phyloP scores from a whole-genome alignment of 2,113 vertebrate species.

The Callaeas wilsoni region DNA sequence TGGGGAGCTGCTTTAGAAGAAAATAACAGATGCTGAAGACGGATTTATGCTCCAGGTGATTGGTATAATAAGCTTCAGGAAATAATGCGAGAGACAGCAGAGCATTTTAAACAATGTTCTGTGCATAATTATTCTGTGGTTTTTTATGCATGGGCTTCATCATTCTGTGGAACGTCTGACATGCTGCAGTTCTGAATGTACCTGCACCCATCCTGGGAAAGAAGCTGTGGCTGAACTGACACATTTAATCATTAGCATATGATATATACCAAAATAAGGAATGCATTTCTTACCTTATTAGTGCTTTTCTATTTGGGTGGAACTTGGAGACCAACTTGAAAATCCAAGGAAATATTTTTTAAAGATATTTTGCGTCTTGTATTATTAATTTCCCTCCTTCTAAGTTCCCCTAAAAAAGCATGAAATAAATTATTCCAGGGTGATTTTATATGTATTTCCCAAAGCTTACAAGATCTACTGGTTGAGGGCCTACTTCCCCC shows the following conservation, averaged over 20 bases:
- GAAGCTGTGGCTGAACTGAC: not conserved
- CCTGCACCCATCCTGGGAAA: not conserved
- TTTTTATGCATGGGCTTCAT: not conserved
- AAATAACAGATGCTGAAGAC: conserved; percentile 7
- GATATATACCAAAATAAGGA: not conserved
- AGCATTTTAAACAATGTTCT: not conserved
- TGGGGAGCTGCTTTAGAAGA: not conserved
- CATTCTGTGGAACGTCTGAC: not conserved
- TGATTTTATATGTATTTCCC: not conserved
- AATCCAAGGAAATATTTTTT: not conserved
- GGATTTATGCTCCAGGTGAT: conserved; percentile 45
- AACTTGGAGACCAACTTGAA: not conserved
- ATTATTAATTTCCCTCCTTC: not conserved
- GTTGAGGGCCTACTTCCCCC: not conserved
- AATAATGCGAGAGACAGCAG: not conserved
- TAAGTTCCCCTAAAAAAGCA: not conserved
- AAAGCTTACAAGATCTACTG: not conserved
- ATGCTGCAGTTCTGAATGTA: not conserved
- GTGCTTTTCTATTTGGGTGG: not conserved
- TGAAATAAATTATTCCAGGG: not conserved
- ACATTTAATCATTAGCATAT: not conserved
- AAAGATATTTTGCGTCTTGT: not conserved
- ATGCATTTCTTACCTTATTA: not conserved
- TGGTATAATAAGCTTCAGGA: conserved; percentile 11
- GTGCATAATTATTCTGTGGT: not conserved